These are phyloP conservation scores for Ceratina japonica DNA, from an alignment of 1,140 invertebrate species.

Conservation along the genomic window DNA sequence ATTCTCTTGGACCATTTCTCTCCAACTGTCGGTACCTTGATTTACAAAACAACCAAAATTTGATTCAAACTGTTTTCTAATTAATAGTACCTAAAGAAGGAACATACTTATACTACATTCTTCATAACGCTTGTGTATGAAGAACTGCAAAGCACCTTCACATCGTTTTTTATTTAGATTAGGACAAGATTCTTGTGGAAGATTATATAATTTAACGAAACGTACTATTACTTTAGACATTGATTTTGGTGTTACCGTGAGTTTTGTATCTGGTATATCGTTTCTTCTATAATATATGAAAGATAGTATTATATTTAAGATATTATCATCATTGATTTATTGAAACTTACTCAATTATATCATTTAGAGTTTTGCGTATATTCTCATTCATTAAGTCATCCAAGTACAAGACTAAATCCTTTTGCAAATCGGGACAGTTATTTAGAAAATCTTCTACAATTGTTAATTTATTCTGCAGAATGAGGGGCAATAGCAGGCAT, in stretches of 20 bases:
- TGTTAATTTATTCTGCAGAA: constrained; percentile 86
- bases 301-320: constrained; percentile 18
- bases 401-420: constrained; percentile 81
- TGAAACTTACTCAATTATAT: constrained; percentile 74
- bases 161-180: constrained; percentile 83
- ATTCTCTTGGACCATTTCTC: constrained; percentile 85
- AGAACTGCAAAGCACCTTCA: constrained; percentile 83
- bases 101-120: constrained; percentile 81
- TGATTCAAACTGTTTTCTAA: constrained; percentile 3
- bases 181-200: constrained; percentile 82
- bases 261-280: constrained; percentile 82
- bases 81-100: constrained; percentile 14
- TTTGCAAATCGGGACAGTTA: constrained; percentile 81
- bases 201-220: constrained; percentile 82
- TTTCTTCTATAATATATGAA: constrained; percentile 70
- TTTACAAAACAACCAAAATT: constrained; percentile 23
- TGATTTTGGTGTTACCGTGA: constrained; percentile 82
- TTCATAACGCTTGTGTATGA: constrained; percentile 83
- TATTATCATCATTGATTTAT: not conserved
- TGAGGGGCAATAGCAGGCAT: constrained; percentile 85
- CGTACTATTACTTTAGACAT: constrained; percentile 83
- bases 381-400: constrained; percentile 81
- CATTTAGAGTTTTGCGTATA: constrained; percentile 73
- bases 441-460: constrained; percentile 84
- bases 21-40: constrained; percentile 81